Base-by-base conservation (phyloP, 2,888 invertebrate species). In the Nymphalis c-album region DNA sequence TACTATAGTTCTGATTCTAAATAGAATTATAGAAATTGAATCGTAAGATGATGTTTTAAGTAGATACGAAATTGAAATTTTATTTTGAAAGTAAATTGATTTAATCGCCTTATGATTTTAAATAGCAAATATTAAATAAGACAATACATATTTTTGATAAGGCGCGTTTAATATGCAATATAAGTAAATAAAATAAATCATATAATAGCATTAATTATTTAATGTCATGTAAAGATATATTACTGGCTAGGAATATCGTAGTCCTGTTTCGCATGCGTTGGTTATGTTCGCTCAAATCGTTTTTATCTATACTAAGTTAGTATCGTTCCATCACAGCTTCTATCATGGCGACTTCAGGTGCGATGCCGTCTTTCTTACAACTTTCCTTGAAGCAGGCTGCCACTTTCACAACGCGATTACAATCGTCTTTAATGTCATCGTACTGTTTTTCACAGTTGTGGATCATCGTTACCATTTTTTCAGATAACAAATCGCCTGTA, bases 281-380 rank as follows among this genome's bases (percentile, higher is more conserved):
- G 17, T 55, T 18, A 17, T 4, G 46, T 40, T 46, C 16, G 18
- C 16, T 17, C n/a, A 4, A 4, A 8, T 10, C 10, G 51, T 7
- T 46, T 10, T 45, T 31, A 31, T 8, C 22, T 20, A 0, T 22
- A 7, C 10, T 5, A 20, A 7, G 35, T 48, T 77, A 85, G 71
- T 91, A 91, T 65, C 86, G 82, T 71, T 91, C 91, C 70, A 91
- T 77, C 31, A 91, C 88, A 0, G 91, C 87, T 63, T 91, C 91
- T 1, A 92, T 86, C 91, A 91, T 92, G 50, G 88, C 79, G 40
- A 92, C 82, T 59, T 91, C 90, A 0, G 91, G 91, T 0, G 91
- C 91, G 50, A 92, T 89, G 68, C 90, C 90, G 2, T 81, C 86
- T 58, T 76, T 82, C 77, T 83, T 85, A 10, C 85, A 80, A 71